A percentile compares a stretch with the other conserved stretches of the same genome.
These are phyloP conservation scores for Dolomedes plantarius DNA, from an alignment of 2,888 invertebrate species.

Conservation along the genomic window DNA sequence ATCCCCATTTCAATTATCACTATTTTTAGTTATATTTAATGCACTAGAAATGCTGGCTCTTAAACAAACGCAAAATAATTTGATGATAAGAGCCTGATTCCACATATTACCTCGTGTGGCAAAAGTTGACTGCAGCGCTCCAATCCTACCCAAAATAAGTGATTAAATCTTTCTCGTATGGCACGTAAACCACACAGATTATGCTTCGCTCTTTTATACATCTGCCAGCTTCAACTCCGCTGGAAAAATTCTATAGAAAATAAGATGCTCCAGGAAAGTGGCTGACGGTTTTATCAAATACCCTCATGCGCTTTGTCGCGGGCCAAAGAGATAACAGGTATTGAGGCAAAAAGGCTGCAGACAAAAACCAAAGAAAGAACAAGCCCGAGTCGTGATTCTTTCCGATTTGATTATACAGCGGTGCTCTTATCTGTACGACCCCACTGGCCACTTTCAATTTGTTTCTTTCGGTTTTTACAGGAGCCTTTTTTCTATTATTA, in stretches of 20 bases:
- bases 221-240: not conserved
- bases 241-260: not conserved
- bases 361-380: conserved; percentile 4
- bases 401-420: conserved; percentile 63
- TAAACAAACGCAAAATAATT: too few relatives aligned
- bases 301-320: not conserved
- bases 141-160: too few relatives aligned
- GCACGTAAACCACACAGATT: too few relatives aligned
- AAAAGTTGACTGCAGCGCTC: too few relatives aligned
- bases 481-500: not conserved
- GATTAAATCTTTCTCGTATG: too few relatives aligned
- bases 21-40: too few relatives aligned
- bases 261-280: not conserved
- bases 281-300: conserved; percentile 1
- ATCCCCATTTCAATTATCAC: too few relatives aligned
- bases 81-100: too few relatives aligned
- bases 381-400: conserved; percentile 48
- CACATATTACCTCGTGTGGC: too few relatives aligned
- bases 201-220: too few relatives aligned
- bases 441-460: not conserved
- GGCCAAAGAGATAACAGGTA: not conserved
- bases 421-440: not conserved
- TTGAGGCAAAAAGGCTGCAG: not conserved
- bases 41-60: too few relatives aligned
- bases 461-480: not conserved